Conservation (phyloP, 2,888 invertebrate genomes). For the Zygaena filipendulae region DNA sequence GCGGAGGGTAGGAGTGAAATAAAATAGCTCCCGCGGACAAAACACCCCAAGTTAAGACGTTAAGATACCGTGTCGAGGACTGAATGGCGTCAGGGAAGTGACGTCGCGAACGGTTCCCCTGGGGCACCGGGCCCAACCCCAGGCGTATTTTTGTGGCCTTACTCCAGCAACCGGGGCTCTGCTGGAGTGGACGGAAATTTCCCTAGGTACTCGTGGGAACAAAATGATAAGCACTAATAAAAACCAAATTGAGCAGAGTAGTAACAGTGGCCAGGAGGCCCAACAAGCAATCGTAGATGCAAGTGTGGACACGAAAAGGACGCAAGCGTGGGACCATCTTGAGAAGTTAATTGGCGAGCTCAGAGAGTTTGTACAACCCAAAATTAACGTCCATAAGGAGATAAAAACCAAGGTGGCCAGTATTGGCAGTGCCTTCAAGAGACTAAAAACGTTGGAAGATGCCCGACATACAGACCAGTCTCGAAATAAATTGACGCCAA, state of each 20-base stretch:
- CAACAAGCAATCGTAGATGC: too few species aligned
- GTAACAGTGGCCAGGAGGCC: too few species aligned
- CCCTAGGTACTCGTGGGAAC: too few species aligned
- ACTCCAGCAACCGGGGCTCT: too few species aligned
- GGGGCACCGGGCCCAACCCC: slow-evolving; percentile 4
- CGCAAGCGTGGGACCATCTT: too few species aligned
- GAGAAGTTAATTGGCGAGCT: too few species aligned
- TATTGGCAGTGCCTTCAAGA: slow-evolving; percentile 1
- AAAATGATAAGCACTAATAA: too few species aligned
- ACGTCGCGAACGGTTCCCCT: slow-evolving; percentile 4
- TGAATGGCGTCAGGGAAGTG: slow-evolving; percentile 4
- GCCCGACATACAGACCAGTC: neutral
- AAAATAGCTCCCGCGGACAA: slow-evolving; percentile 2
- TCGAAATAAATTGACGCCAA: too few species aligned
- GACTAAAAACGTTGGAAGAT: neutral
- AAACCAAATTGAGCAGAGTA: too few species aligned
- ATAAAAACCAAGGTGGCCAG: neutral
- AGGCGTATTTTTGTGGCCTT: slow-evolving; percentile 6
- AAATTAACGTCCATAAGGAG: slow-evolving; percentile 2
- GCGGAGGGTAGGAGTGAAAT: slow-evolving; percentile 3
- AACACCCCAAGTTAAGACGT: slow-evolving; percentile 3
- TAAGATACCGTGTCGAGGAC: too few species aligned
- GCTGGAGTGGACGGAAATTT: neutral
- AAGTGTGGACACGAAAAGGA: too few species aligned
- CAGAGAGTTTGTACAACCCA: slow-evolving; percentile 1